Base-by-base conservation (phyloP, 2,797 vertebrate species). In the Pogonophryne albipinna region DNA sequence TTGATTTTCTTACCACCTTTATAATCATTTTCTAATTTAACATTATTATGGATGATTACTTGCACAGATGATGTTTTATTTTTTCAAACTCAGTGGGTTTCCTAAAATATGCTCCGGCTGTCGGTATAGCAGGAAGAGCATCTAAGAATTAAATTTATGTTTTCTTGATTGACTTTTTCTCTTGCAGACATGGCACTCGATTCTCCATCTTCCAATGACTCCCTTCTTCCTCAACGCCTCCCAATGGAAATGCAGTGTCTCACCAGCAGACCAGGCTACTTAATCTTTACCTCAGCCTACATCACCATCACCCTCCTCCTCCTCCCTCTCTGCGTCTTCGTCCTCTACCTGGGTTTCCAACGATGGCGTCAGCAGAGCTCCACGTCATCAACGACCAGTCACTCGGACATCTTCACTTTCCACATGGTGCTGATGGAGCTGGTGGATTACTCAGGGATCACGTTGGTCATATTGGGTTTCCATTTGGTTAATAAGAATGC, bases 401-500 rank as follows among this genome's bases (percentile, higher is more conserved):
- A 80, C 76, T 51, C 51, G 1, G 67, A 85, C 71, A 4, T 0
- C 66, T 66, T 87, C 27, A 73, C 69, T 17, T 83, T 68, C 77
- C 62, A 88, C 82, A 23, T 58, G 55, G 64, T 70, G 13, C 0
- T 2, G 17, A 5, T 76, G 3, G 79, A 88, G 67, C 20, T 83
- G 17, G 1, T 75, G 0, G 31, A 14, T 0, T 1, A 67, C 1
- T 1, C 52, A 0, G 70, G 64, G 3, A 2, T 0, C 2, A 4
- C 0, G 3, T 0, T 58, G 6, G 20, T 0, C 17, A 27, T 1
- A 0, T 27, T 0, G 6, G 34, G 49, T 3, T 1, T 69, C 17
- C 56, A 11, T 0, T 0, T 0, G 0, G 0, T 0, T 3, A 0
- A 23, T 6, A 0, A 1, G 0, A 0, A 0, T 0, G 0, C 56